A percentile compares a stretch with the other conserved stretches of the same genome.
These are phyloP conservation scores for Akabosia matsudoensis DNA, from an alignment of 1,140 invertebrate species.

Conservation along the genomic window DNA sequence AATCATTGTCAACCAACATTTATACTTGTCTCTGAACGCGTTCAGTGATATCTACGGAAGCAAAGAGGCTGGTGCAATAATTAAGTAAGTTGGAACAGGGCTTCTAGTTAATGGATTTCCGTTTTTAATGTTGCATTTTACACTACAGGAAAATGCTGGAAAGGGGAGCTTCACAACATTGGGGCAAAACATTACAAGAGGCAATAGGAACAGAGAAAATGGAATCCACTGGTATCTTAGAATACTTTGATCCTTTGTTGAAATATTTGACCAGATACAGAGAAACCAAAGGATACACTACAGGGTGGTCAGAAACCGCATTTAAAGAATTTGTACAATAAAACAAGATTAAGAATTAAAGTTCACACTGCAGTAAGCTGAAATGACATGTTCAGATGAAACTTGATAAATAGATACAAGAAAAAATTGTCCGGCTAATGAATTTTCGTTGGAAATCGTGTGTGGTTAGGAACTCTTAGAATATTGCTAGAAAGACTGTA, in stretches of 20 bases:
- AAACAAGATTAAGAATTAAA: too few relatives aligned
- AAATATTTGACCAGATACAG: slow-evolving; percentile 31
- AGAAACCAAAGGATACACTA: slow-evolving; percentile 15
- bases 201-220: slow-evolving; percentile 68
- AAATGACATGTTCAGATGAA: too few relatives aligned
- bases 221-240: slow-evolving; percentile 75
- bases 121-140: not conserved
- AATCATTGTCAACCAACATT: too few relatives aligned
- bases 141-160: slow-evolving; percentile 71
- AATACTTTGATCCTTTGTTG: slow-evolving; percentile 77
- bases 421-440: too few relatives aligned
- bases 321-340: slow-evolving; percentile 33
- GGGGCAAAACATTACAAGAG: slow-evolving; percentile 76
- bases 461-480: too few relatives aligned
- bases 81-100: slow-evolving; percentile 17
- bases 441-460: too few relatives aligned
- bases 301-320: slow-evolving; percentile 35
- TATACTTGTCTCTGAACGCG: too few relatives aligned
- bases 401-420: too few relatives aligned
- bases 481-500: too few relatives aligned
- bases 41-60: slow-evolving; percentile 69
- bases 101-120: too few relatives aligned
- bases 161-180: slow-evolving; percentile 77
- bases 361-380: too few relatives aligned
- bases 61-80: slow-evolving; percentile 10